Evolutionary conservation across 1,140 invertebrate species (phyloP).

Genomic region (Melipona quadrifasciata): DNA sequence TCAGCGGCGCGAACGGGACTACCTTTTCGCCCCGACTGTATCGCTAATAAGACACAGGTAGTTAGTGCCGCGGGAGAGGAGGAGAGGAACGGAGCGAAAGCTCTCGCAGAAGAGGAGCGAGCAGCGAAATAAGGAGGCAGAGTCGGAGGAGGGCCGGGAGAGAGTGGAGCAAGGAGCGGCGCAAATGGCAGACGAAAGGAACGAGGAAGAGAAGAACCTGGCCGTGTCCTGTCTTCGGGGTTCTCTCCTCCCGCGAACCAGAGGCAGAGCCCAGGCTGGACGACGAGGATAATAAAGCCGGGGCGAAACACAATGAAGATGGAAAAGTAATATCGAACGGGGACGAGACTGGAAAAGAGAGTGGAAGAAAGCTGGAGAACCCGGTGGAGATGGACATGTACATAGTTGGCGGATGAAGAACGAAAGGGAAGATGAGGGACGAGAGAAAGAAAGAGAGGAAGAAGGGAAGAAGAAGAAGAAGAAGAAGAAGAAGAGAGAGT

Average conservation of each 20-base stretch:
- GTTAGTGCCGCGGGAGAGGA: slow-evolving; percentile 70
- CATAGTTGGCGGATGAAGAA: not conserved
- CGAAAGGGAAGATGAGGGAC: not conserved
- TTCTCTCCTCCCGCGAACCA: no score
- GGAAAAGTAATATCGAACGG: slow-evolving; percentile 44
- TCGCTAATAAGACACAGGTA: slow-evolving; percentile 80
- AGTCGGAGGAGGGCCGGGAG: not conserved
- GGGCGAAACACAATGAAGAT: slow-evolving; percentile 21
- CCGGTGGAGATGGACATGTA: not conserved
- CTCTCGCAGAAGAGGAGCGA: slow-evolving; percentile 47
- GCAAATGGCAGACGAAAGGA: not conserved
- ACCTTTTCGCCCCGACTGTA: slow-evolving; percentile 80
- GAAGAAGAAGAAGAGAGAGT: slow-evolving; percentile 1
- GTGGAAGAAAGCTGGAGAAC: slow-evolving; percentile 15
- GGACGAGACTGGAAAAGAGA: slow-evolving; percentile 39
- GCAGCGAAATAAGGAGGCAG: slow-evolving; percentile 5
- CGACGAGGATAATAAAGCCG: slow-evolving; percentile 31
- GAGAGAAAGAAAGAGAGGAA: slow-evolving; percentile 44
- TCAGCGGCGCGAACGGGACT: slow-evolving; percentile 72
- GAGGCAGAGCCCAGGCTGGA: not conserved
- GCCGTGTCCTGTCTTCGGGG: not conserved
- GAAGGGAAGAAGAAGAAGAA: not conserved
- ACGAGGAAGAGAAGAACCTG: not conserved
- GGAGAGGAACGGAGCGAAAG: slow-evolving; percentile 45
- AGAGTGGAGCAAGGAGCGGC: slow-evolving; percentile 21